Conservation (phyloP, 2,113 vertebrate species). For the Aix galericulata region DNA sequence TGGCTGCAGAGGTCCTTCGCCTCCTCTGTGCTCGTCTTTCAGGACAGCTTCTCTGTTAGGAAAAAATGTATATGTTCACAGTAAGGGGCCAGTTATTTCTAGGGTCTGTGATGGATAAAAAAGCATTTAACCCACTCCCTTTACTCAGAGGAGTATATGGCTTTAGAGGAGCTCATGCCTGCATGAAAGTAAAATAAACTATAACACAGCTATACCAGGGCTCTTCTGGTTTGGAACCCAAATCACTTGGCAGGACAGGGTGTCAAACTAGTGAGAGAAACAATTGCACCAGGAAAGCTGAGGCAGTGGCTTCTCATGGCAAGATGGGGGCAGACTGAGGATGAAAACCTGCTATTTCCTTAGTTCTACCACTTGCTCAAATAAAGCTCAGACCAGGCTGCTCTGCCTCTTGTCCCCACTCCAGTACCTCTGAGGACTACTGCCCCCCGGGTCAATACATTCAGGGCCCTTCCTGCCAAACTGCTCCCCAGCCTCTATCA, state of each 20-base stretch:
- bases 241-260: background rate
- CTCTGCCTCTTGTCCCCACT: background rate
- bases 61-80: background rate
- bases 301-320: background rate
- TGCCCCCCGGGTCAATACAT: too few species aligned
- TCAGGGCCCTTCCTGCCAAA: background rate
- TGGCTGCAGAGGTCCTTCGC: fast-evolving
- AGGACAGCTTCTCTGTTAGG: background rate
- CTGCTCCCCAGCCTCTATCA: background rate
- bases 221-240: background rate
- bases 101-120: background rate
- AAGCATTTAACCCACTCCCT: background rate
- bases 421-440: background rate
- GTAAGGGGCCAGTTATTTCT: background rate
- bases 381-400: background rate
- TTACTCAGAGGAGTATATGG: background rate
- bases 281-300: background rate
- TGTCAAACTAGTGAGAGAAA: background rate
- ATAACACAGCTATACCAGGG: background rate
- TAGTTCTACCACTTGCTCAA: background rate
- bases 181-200: background rate
- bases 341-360: background rate
- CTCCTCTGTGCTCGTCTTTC: background rate
- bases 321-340: background rate
- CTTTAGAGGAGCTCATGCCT: background rate